Evolutionary conservation across 2,113 vertebrate genomes (phyloP).

Genomic region (Apodemus sylvaticus): DNA sequence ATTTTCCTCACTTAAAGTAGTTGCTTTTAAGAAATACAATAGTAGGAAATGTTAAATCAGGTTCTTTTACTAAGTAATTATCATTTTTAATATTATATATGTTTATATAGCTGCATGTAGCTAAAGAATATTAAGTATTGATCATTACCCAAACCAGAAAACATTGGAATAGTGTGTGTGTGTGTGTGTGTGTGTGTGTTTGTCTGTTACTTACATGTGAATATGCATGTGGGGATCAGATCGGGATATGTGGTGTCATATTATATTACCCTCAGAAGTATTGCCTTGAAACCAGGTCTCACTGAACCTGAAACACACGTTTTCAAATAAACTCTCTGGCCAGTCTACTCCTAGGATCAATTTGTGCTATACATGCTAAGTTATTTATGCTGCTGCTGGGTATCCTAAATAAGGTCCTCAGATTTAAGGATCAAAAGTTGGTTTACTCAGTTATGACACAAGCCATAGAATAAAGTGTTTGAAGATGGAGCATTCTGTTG

Average conservation of each 20-base stretch:
- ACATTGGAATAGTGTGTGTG: not conserved
- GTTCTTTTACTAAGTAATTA: not conserved
- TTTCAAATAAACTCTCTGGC: not conserved
- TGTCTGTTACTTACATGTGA: not conserved
- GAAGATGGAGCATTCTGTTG: not conserved
- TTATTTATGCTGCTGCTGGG: accelerated
- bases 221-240: not conserved
- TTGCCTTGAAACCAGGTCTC: not conserved
- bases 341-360: not conserved
- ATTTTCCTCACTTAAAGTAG: not conserved
- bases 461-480: not conserved
- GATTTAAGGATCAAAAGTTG: not conserved
- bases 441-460: not conserved
- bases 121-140: not conserved
- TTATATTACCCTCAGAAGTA: not conserved
- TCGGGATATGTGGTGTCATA: not conserved
- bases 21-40: not conserved
- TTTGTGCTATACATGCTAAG: not conserved
- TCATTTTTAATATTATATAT: not conserved
- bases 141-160: not conserved
- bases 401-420: not conserved
- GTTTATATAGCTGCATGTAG: not conserved
- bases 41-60: not conserved
- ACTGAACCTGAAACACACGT: not conserved
- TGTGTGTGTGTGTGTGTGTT: not conserved